Base-by-base conservation (phyloP, 2,797 vertebrate species). In the Helicolenus hilgendorfi region DNA sequence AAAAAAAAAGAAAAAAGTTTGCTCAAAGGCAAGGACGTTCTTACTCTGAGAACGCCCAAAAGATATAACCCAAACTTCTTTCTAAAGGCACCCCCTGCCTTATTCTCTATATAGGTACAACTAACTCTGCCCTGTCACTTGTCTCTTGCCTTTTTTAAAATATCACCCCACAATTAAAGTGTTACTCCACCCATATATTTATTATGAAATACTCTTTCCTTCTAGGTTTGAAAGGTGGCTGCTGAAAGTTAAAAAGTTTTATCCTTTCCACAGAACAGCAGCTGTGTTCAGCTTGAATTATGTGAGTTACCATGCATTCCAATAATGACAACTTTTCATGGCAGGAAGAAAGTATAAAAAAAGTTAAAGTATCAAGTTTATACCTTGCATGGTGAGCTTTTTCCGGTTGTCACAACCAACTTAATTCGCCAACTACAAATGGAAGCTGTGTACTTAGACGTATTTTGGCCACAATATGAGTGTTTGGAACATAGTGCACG, bases 21-120 rank as follows among this genome's bases (percentile, higher is more conserved):
- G 65, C 86, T 91, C 55, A 83, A 85, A 84, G 86, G 82, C 73
- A 77, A 81, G 72, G 79, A 78, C 18, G 56, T 58, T 82, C 80
- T 68, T 72, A 49, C 4, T 73, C 13, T 27, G 20, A 77, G 58
- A 77, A 81, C 63, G 63, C 22, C 24, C 9, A 68, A 87, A 81
- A 78, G 63, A 70, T 55, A 77, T 15, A 69, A 87, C 22, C 35
- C 31, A 33, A 84, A 65, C 45, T 62, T 86, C 26, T 59, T 79
- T 55, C 31, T 68, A 11, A 81, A 89, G 38, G 38, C 10, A 78
- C 24, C 5, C 5, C 62, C 15, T 55, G 14, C 33, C n/a, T 67
- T 73, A 9, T n/a, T 71, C 36, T 67, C 35, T 35, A 14, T 4
- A 74, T 2, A 49, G 35, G 7, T 14, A 29, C 13, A 22, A 31